These are phyloP conservation scores for Cydia splendana DNA, from an alignment of 1,140 invertebrate species.

Conservation along the genomic window DNA sequence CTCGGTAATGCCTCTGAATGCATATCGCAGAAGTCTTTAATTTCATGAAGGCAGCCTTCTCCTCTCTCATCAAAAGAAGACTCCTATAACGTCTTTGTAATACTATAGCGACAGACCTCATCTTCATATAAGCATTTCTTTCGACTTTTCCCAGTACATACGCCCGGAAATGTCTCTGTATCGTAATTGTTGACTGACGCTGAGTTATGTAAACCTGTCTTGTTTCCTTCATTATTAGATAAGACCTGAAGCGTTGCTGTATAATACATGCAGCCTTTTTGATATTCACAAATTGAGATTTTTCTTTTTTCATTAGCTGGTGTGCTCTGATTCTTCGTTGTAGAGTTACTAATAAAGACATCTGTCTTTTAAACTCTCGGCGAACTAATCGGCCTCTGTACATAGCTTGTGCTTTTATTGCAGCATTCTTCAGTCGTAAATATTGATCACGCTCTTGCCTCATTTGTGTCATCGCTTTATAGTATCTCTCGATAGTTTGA, in stretches of 20 bases:
- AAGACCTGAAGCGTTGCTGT: constrained; percentile 74
- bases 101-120: constrained; percentile 46
- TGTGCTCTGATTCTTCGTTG: constrained; percentile 73
- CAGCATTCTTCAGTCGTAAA: constrained; percentile 50
- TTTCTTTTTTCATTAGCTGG: constrained; percentile 60
- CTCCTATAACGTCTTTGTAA: constrained; percentile 57
- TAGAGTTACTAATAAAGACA: constrained; percentile 57
- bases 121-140: constrained; percentile 47
- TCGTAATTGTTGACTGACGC: constrained; percentile 49
- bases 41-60: constrained; percentile 47
- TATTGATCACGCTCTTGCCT: constrained; percentile 68
- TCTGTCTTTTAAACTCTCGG: constrained; percentile 55
- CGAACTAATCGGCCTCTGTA: constrained; percentile 63
- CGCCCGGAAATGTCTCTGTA: constrained; percentile 56
- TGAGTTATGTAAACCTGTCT: constrained; percentile 65
- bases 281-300: constrained; percentile 61
- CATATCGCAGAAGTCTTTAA: constrained; percentile 50
- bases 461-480: constrained; percentile 67
- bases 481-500: constrained; percentile 56
- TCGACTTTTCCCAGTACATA: constrained; percentile 48
- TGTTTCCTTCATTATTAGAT: constrained; percentile 56
- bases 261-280: constrained; percentile 62
- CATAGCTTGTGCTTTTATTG: constrained; percentile 65
- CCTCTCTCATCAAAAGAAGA: constrained; percentile 49
- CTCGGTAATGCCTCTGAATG: constrained; percentile 64